These are phyloP conservation scores for Asbolus verrucosus DNA, from an alignment of 1,140 invertebrate species.

Conservation along the genomic window DNA sequence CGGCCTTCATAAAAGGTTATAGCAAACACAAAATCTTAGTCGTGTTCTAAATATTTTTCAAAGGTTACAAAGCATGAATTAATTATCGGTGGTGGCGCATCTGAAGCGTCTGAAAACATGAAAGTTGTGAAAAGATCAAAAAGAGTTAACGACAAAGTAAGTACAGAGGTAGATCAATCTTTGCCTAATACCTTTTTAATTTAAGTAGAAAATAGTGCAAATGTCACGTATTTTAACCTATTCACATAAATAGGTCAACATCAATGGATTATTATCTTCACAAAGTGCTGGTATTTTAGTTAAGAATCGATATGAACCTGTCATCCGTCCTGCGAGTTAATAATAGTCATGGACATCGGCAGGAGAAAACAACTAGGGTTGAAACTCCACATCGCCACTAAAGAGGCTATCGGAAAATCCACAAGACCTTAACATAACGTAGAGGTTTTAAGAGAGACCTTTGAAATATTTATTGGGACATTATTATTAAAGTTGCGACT, in stretches of 20 bases:
- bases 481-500: constrained; percentile 11
- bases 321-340: constrained; percentile 26
- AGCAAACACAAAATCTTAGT: too few relatives aligned
- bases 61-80: too few relatives aligned
- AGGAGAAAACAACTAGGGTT: constrained; percentile 13
- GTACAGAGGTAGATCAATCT: background rate
- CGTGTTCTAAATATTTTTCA: too few relatives aligned
- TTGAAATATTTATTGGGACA: background rate
- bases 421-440: constrained; percentile 6
- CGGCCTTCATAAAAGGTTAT: too few relatives aligned
- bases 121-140: background rate
- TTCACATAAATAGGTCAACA: constrained; percentile 20
- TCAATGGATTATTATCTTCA: constrained; percentile 25
- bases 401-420: constrained; percentile 26
- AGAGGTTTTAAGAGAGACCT: background rate
- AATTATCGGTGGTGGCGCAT: too few relatives aligned
- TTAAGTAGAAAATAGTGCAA: constrained; percentile 11
- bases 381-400: constrained; percentile 8
- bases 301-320: constrained; percentile 36
- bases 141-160: constrained; percentile 7
- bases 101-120: too few relatives aligned
- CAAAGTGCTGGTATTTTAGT: constrained; percentile 28
- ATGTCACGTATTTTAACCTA: constrained; percentile 29
- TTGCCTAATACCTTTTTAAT: background rate
- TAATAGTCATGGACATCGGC: constrained; percentile 23